Percentiles rank a stretch among this genome's conserved stretches.
Evolutionary conservation across 2,797 vertebrate species (phyloP).

Genomic region (Xenopus petersii): DNA sequence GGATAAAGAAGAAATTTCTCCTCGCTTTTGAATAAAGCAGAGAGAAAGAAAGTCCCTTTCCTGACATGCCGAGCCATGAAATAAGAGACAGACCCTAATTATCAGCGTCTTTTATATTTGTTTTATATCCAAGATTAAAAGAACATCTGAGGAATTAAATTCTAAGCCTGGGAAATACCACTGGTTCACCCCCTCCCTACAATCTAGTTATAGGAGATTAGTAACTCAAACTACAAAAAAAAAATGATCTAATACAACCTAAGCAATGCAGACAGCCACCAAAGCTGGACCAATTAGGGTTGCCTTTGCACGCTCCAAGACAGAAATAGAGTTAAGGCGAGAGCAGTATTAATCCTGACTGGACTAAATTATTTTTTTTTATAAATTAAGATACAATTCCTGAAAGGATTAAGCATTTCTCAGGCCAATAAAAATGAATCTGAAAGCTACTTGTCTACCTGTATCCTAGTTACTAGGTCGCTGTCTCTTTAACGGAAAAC

Average conservation of each 20-base stretch:
- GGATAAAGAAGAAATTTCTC: too few relatives aligned
- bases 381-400: conserved; percentile 24
- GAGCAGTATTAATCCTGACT: conserved; percentile 29
- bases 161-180: conserved; percentile 37
- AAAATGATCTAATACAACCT: conserved; percentile 18
- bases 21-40: too few relatives aligned
- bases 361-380: conserved; percentile 2
- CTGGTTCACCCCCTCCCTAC: conserved; percentile 32
- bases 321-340: conserved; percentile 24
- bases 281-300: conserved; percentile 34
- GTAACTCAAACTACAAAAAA: conserved; percentile 45
- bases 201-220: conserved; percentile 47
- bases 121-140: conserved; percentile 48
- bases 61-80: conserved; percentile 2
- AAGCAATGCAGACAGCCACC: conserved; percentile 23
- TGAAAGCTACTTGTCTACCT: not conserved
- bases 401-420: not conserved
- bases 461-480: not conserved
- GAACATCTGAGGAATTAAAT: conserved; percentile 49
- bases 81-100: conserved; percentile 32
- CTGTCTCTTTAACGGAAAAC: too few relatives aligned
- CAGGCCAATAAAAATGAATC: not conserved
- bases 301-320: conserved; percentile 23
- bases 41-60: not conserved
- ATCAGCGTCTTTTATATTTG: conserved; percentile 37